Evolutionary conservation across 2,888 invertebrate species (phyloP), one percentile per base, ranked within the genome.

Genomic region (Hypolimnas misippus): DNA sequence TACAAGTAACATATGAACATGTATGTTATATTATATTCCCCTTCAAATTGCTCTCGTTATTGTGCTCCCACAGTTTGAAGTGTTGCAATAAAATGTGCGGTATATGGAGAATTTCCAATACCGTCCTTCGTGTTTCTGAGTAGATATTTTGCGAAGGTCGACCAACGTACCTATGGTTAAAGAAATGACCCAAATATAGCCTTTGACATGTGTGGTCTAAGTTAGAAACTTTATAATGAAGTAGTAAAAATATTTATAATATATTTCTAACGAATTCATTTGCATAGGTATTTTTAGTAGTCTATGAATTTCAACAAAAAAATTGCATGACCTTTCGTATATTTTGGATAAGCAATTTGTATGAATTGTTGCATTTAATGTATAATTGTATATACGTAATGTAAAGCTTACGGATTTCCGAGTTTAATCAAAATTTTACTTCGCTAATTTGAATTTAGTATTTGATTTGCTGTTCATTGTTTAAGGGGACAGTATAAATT

Each of bases 181-280:
- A 62, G 67, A 68, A 73, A 68, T 74, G 69, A 70, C 70, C 74
- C 57, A 70, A 73, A 72, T 74, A 70, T 58, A 59, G 57, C 50
- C 12, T 50, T 42, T 29, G 50, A 56, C 38, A 53, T 42, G 12
- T 8, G n/a, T 53, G 65, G 63, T 14, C 55, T 51, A 63, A 65
- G 50, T 65, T 19, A 63, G 16, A 40, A 65, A 29, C 35, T 50
- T 44, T 10, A 3, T 8, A 16, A 17, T 3, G 10, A 42, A 17
- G 5, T 2, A 21, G 19, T 40, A 8, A n/a, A 17, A 16, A 17
- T 6, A 52, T 10, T 52, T 17, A 44, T 16, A n/a, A n/a, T n/a
- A n/a, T 33, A 8, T 6, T 8, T 33, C 2, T 33, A 10, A 33
- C 12, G 1, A 33, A 33, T 7, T 33, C n/a, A 33, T 33, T 33